These are phyloP conservation scores for Clitarchus hookeri DNA, from an alignment of 2,888 invertebrate genomes.

Conservation along the genomic window DNA sequence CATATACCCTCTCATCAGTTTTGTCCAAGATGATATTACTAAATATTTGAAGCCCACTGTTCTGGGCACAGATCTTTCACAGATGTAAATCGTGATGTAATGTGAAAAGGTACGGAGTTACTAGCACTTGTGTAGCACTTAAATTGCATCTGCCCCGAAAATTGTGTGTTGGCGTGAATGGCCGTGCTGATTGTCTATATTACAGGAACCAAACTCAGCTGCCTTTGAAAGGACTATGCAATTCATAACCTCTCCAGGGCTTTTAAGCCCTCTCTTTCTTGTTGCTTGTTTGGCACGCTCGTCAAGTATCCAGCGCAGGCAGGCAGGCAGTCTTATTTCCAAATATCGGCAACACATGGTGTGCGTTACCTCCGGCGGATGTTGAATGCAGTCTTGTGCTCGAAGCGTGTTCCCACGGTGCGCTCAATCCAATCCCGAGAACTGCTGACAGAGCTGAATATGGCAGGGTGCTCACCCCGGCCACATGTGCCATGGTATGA, in stretches of 20 bases:
- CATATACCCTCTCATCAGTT: not conserved
- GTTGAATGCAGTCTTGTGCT: constrained; percentile 38
- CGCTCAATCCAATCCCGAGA: constrained; percentile 55
- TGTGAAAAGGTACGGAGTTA: not conserved
- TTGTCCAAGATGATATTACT: not conserved
- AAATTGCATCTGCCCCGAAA: not conserved
- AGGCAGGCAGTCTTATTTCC: not conserved
- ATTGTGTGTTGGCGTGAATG: not conserved
- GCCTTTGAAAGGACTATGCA: not conserved
- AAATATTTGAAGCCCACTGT: not conserved
- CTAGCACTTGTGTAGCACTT: not conserved
- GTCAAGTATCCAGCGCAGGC: not conserved
- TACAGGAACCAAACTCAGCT: not conserved
- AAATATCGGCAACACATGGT: not conserved
- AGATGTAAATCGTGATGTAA: not conserved
- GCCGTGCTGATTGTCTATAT: not conserved
- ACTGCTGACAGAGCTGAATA: constrained; percentile 57
- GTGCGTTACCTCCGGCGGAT: constrained; percentile 29
- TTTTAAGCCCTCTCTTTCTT: not conserved
- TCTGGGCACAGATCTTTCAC: not conserved
- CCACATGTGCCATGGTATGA: constrained; percentile 65
- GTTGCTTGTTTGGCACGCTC: not conserved
- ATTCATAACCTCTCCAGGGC: not conserved
- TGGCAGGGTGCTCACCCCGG: constrained; percentile 61
- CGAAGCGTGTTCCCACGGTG: constrained; percentile 52